Evolutionary conservation across 2,888 invertebrate genomes (phyloP), one percentile per base, ranked within the genome.

Genomic region (Xylota segnis): DNA sequence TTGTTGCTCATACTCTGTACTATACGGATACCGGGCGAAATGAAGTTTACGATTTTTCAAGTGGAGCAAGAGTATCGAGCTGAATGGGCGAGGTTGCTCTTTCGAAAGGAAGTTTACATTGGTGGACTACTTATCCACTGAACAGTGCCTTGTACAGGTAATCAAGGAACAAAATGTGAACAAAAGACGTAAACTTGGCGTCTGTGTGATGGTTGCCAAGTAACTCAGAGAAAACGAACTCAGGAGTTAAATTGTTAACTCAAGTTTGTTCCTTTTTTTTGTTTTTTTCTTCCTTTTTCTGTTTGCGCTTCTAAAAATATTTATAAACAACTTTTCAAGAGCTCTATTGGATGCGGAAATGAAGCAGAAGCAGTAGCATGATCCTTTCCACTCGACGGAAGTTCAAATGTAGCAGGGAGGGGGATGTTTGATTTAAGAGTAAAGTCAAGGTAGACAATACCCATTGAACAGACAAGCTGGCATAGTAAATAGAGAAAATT

Each of bases 1-100:
- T 50, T 50, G 18, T 65, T 65, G 23, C 3, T 2, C 23, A 23
- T 23, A 23, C n/a, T n/a, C n/a, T n/a, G n/a, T n/a, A n/a, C n/a
- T 23, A 23, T 23, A 23, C 23, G 23, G 23, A 23, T 34, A 34
- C 10, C 37, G 9, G 7, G 3, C 34, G 4, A 37, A n/a, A 50
- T 7, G 2, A 14, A 23, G 34, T 34, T 50, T 34, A 37, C n/a
- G 50, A 23, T 61, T 61, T 58, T 23, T 47, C 32, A 65, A 47
- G 10, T 47, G n/a, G 47, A 0, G 23, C 34, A 65, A 65, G 12
- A 14, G 65, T 37, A 65, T 50, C 50, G 34, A 65, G 34, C 12
- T 32, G 4, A 32, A 32, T 10, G 10, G 40, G n/a, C 14, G 1
- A 10, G 27, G 14, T 7, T 54, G n/a, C 5, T 56, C 37, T 7